Conservation (phyloP, 2,113 vertebrate species). For the Connochaetes taurinus region DNA sequence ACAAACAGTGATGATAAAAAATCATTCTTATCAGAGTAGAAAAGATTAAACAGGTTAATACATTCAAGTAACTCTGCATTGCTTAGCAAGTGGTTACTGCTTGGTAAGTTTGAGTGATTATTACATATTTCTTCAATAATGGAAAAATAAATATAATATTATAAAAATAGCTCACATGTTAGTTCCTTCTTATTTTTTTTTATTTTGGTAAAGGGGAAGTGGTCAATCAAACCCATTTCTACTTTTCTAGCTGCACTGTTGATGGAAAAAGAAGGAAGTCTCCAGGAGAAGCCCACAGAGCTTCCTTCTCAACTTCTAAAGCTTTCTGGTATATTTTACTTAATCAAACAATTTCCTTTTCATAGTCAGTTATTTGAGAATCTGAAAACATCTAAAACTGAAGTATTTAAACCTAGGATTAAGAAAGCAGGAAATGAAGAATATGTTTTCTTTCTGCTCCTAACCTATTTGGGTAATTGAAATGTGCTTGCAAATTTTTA, state of each 20-base stretch:
- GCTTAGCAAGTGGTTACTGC: neutral
- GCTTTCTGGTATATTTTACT: neutral
- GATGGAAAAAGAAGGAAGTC: neutral
- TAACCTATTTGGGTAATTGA: neutral
- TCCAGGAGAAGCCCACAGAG: neutral
- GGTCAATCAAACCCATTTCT: neutral
- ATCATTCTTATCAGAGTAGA: neutral
- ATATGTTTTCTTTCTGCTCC: neutral
- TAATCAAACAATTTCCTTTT: neutral
- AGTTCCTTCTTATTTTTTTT: slow-evolving; percentile 37
- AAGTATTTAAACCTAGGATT: neutral
- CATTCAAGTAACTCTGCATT: neutral
- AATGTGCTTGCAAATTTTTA: neutral
- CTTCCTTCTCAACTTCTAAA: neutral
- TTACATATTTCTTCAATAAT: neutral
- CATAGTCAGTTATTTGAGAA: neutral
- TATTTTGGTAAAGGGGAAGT: slow-evolving; percentile 41
- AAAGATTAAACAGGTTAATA: neutral
- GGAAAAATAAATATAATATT: neutral
- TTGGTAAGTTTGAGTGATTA: neutral
- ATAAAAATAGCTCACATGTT: neutral
- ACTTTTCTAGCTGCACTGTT: neutral
- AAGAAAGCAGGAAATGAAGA: neutral
- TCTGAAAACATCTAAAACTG: neutral
- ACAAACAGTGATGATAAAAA: neutral